phyloP scores from a whole-genome alignment of 1,140 invertebrate species.

The Trichonephila clavipes region DNA sequence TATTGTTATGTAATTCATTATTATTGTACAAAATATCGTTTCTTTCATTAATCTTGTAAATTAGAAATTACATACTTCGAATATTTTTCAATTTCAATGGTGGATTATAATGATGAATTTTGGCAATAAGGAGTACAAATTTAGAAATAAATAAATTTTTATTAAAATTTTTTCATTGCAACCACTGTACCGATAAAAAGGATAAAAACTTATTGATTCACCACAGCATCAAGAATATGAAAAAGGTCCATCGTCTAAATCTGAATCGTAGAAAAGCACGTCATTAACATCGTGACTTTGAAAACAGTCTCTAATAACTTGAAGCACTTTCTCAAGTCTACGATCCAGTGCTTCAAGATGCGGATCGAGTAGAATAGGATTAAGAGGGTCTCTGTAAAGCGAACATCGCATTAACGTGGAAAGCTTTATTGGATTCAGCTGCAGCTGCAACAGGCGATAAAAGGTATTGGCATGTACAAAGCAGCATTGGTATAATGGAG shows the following conservation, averaged over 20 bases:
- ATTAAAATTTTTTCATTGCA: no score
- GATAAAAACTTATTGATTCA: no score
- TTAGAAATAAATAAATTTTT: no score
- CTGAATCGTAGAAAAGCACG: constrained; percentile 80
- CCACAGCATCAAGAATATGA: no score
- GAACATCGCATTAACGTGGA: constrained; percentile 89
- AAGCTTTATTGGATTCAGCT: constrained; percentile 83
- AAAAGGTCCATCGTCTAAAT: not conserved
- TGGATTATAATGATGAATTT: no score
- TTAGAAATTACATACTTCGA: no score
- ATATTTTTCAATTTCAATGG: no score
- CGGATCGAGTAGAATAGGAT: constrained; percentile 93
- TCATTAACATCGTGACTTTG: constrained; percentile 79
- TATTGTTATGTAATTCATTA: no score
- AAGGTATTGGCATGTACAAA: constrained; percentile 90
- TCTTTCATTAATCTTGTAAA: no score
- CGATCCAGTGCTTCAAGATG: constrained; percentile 93
- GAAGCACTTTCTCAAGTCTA: constrained; percentile 86
- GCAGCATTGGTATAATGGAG: constrained; percentile 95
- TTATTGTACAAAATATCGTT: no score
- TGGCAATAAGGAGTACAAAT: no score
- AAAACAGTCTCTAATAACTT: constrained; percentile 73
- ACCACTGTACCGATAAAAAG: no score
- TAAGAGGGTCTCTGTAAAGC: constrained; percentile 89
- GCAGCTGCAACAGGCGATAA: constrained; percentile 84